phyloP scores from a whole-genome alignment of 2,797 vertebrate genomes.

The Gadopsis bispinosus region DNA sequence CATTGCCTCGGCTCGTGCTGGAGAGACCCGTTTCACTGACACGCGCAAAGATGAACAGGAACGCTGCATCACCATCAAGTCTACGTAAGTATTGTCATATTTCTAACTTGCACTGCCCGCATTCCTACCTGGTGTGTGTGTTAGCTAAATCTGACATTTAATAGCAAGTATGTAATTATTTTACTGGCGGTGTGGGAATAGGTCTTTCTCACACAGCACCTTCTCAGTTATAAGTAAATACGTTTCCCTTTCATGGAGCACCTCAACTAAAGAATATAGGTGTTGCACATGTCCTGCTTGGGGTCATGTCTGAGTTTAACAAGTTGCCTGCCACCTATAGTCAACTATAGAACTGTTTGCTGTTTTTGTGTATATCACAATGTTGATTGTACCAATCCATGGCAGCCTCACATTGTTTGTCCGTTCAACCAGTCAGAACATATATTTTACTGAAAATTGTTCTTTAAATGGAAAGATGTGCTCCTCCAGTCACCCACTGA shows the following conservation, averaged over 20 bases:
- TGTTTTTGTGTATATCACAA: too few species aligned
- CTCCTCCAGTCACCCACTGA: too few species aligned
- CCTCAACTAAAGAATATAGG: background rate
- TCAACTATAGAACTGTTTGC: too few species aligned
- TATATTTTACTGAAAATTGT: background rate
- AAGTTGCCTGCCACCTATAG: too few species aligned
- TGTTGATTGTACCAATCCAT: too few species aligned
- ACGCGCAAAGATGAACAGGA: conserved; percentile 97
- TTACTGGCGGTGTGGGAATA: too few species aligned
- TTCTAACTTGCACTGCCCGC: fast-evolving
- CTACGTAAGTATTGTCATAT: conserved; percentile 87
- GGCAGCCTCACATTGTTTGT: background rate
- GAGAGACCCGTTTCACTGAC: conserved; percentile 96
- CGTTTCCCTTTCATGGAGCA: background rate
- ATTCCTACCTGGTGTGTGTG: too few species aligned
- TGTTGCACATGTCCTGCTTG: background rate
- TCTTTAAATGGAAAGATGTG: background rate
- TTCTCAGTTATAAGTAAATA: background rate
- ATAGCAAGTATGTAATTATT: background rate
- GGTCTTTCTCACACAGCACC: fast-evolving
- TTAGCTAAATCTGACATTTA: background rate
- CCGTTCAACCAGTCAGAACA: background rate
- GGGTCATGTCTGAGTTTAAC: too few species aligned
- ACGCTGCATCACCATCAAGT: conserved; percentile 97
- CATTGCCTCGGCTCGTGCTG: conserved; percentile 91